A percentile compares a stretch with the other conserved stretches of the same genome.
Evolutionary conservation across 2,113 vertebrate species (phyloP).

Genomic region (Danionella cerebrum): DNA sequence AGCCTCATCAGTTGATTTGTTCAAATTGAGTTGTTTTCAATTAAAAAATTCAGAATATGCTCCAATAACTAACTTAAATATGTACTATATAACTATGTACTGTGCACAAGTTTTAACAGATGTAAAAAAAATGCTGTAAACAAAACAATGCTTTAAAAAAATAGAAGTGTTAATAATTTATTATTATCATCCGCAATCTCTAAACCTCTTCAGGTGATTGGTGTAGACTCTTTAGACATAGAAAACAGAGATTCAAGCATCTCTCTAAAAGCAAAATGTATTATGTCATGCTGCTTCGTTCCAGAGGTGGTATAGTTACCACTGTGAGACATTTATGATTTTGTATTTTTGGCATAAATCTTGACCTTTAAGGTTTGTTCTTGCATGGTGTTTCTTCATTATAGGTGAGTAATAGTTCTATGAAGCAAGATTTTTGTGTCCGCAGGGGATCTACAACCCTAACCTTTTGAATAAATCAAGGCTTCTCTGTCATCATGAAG

Average conservation of each 20-base stretch:
- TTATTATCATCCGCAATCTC: no score
- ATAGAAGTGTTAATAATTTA: no score
- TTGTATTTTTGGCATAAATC: slow-evolving; percentile 14
- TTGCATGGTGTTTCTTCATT: not conserved
- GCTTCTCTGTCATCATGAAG: not conserved
- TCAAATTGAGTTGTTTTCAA: no score
- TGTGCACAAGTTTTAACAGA: no score
- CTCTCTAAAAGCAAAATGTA: no score
- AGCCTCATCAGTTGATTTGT: no score
- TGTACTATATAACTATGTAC: no score
- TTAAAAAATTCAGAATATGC: no score
- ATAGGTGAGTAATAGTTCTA: slow-evolving; percentile 3
- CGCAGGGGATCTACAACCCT: slow-evolving; percentile 49
- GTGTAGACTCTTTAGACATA: not conserved
- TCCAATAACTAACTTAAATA: no score
- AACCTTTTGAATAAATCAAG: slow-evolving; percentile 35
- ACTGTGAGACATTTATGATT: slow-evolving; percentile 47
- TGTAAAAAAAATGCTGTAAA: no score
- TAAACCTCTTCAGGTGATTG: not conserved
- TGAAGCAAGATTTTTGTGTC: slow-evolving; percentile 8
- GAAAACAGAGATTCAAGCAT: not conserved
- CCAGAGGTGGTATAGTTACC: slow-evolving; percentile 42
- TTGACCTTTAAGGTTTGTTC: slow-evolving; percentile 39
- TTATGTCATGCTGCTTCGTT: slow-evolving; percentile 27
- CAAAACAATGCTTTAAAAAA: no score